A percentile compares a stretch with the other conserved stretches of the same genome.
phyloP scores from a whole-genome alignment of 2,888 invertebrate genomes.

The Caenorhabditis uteleia region DNA sequence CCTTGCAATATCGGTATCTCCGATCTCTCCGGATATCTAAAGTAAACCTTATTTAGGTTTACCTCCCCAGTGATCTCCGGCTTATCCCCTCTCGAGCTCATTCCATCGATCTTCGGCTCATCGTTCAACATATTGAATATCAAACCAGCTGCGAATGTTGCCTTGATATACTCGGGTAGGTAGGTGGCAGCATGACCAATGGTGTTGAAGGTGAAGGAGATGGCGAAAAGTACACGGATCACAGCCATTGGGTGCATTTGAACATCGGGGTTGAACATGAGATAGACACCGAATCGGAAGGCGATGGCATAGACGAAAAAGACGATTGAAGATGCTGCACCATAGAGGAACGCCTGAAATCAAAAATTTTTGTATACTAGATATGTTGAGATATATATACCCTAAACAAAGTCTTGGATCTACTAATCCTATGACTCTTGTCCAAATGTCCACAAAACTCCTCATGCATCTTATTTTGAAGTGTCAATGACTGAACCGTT shows the following conservation, averaged over 20 bases:
- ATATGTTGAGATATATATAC: not conserved
- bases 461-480: not conserved
- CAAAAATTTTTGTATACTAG: not conserved
- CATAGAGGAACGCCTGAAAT: conserved; percentile 46
- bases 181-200: conserved; percentile 62
- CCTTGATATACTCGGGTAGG: conserved; percentile 71
- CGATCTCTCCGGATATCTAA: conserved; percentile 69
- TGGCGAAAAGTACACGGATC: not conserved
- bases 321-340: conserved; percentile 67
- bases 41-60: conserved; percentile 59
- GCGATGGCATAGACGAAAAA: conserved; percentile 70
- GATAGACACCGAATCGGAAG: conserved; percentile 63
- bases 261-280: not conserved
- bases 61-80: conserved; percentile 55
- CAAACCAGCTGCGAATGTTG: conserved; percentile 62
- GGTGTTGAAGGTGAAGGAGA: conserved; percentile 70
- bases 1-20: conserved; percentile 53
- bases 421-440: not conserved
- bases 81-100: conserved; percentile 59
- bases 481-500: conserved; percentile 69
- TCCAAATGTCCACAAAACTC: not conserved
- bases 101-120: conserved; percentile 50
- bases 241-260: not conserved
- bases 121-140: conserved; percentile 61
- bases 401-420: too few species aligned